These are phyloP conservation scores for Pollenia amentaria DNA, from an alignment of 2,888 invertebrate species.

Conservation along the genomic window DNA sequence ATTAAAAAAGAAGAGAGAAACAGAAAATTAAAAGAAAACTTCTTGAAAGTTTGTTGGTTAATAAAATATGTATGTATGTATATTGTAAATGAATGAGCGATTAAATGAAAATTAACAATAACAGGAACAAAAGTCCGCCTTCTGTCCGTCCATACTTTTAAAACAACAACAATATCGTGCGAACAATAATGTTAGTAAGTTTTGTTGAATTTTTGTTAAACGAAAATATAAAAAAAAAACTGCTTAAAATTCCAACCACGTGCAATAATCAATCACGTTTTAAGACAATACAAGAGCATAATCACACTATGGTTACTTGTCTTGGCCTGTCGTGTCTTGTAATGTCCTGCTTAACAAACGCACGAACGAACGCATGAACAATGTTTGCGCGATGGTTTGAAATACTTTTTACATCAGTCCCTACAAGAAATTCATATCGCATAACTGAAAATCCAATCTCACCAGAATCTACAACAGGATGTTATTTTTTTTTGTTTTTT, in stretches of 20 bases:
- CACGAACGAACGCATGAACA: not conserved
- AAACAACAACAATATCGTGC: slow-evolving; percentile 21
- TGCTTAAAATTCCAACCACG: slow-evolving; percentile 69
- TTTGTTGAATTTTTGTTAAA: slow-evolving; percentile 5
- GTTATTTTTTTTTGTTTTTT: not conserved
- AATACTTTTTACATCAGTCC: slow-evolving; percentile 17
- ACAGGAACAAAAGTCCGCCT: not conserved
- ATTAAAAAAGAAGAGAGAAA: slow-evolving; percentile 28
- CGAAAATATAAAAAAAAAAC: slow-evolving; percentile 1
- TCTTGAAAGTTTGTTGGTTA: slow-evolving; percentile 19
- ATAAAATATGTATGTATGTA: too few species aligned
- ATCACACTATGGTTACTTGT: slow-evolving; percentile 70
- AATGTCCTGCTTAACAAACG: slow-evolving; percentile 42
- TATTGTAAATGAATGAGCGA: slow-evolving; percentile 20
- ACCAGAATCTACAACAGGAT: slow-evolving; percentile 20
- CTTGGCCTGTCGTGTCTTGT: slow-evolving; percentile 44
- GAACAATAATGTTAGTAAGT: slow-evolving; percentile 47
- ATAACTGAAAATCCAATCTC: slow-evolving; percentile 23
- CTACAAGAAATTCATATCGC: slow-evolving; percentile 13
- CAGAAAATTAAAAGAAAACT: slow-evolving; percentile 20
- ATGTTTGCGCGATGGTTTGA: slow-evolving; percentile 13
- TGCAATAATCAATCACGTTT: slow-evolving; percentile 74
- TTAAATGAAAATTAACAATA: slow-evolving; percentile 52
- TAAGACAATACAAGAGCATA: slow-evolving; percentile 72
- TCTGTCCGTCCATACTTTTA: too few species aligned